Conservation (phyloP, 2,888 invertebrate species). For the Callyntrura guangdongensis region DNA sequence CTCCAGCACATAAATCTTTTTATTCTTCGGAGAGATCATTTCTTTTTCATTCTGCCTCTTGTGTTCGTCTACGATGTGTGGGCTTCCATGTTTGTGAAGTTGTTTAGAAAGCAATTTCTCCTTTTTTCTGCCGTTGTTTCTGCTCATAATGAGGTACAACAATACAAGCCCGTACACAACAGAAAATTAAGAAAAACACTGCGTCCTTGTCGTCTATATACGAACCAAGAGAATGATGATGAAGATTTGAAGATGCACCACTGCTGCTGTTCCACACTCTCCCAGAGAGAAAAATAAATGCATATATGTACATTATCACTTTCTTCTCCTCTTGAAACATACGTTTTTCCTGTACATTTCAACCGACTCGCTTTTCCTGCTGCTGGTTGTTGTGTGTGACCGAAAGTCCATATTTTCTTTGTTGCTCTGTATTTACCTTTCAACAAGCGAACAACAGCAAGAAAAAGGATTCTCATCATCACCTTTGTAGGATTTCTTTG, state of each 20-base stretch:
- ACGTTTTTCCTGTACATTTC: neutral
- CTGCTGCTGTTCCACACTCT: neutral
- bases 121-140: conserved; percentile 33
- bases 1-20: conserved; percentile 79
- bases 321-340: neutral
- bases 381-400: neutral
- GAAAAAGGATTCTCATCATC: conserved; percentile 60
- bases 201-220: neutral
- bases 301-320: conserved; percentile 6
- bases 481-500: conserved; percentile 57
- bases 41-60: conserved; percentile 64
- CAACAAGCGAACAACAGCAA: conserved; percentile 52
- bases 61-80: conserved; percentile 24
- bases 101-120: conserved; percentile 73
- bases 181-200: conserved; percentile 22
- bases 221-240: conserved; percentile 46
- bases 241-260: conserved; percentile 50
- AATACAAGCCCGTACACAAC: conserved; percentile 22
- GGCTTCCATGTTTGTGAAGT: conserved; percentile 57
- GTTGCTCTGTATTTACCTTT: conserved; percentile 69
- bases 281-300: conserved; percentile 27
- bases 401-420: conserved; percentile 56
- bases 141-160: neutral
- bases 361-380: neutral
- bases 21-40: conserved; percentile 73